These are phyloP conservation scores for Euleptes europaea DNA, from an alignment of 2,113 vertebrate species.

Conservation along the genomic window DNA sequence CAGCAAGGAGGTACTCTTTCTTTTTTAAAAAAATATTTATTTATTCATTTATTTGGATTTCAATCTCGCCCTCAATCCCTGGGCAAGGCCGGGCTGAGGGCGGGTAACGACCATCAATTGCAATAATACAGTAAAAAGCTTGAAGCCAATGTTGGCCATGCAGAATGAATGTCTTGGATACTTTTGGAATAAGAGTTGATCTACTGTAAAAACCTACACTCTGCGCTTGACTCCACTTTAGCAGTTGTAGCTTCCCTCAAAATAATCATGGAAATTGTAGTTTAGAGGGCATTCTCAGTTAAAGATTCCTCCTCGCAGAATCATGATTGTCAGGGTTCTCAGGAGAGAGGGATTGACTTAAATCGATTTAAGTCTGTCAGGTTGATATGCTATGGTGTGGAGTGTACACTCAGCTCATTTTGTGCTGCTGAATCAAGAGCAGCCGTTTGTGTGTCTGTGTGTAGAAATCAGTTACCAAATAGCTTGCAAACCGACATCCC, in stretches of 20 bases:
- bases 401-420: conserved; percentile 2
- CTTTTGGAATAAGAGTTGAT: not conserved
- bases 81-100: no score
- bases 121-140: no score
- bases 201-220: not conserved
- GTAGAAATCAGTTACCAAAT: conserved; percentile 17
- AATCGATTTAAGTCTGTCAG: not conserved
- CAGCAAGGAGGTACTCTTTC: not conserved
- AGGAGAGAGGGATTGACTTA: not conserved
- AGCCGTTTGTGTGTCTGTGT: not conserved
- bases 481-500: conserved; percentile 38
- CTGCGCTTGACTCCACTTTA: not conserved
- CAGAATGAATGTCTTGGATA: conserved; percentile 8
- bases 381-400: not conserved
- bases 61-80: no score
- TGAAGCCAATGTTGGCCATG: not conserved
- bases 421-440: not conserved
- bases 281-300: not conserved
- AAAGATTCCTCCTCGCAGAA: not conserved
- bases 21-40: no score
- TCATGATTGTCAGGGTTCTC: not conserved
- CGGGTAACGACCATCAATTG: no score
- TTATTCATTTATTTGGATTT: no score
- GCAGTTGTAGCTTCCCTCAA: not conserved
- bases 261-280: not conserved